These are phyloP conservation scores for Tetrao urogallus DNA, from an alignment of 2,113 vertebrate genomes.

Conservation along the genomic window DNA sequence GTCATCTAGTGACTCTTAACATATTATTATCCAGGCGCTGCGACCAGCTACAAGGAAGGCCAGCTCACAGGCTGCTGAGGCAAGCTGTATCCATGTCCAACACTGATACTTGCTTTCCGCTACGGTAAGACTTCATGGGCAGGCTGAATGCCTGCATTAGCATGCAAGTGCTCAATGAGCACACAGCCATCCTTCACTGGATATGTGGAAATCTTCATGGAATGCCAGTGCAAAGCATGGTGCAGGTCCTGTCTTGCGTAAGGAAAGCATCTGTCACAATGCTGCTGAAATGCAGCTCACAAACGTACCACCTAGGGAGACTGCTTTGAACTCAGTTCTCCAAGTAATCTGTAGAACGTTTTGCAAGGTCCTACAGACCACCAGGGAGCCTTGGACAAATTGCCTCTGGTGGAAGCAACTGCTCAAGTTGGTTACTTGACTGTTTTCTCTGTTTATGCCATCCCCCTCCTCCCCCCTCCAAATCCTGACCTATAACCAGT, in stretches of 20 bases:
- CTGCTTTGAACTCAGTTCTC: constrained; percentile 21
- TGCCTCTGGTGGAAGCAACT: neutral
- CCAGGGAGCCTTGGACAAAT: neutral
- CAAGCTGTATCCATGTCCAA: neutral
- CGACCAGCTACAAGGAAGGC: neutral
- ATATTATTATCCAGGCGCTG: neutral
- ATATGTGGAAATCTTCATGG: neutral
- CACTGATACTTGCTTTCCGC: neutral
- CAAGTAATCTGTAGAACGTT: neutral
- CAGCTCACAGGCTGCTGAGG: neutral
- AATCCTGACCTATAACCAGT: neutral
- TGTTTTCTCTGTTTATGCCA: neutral
- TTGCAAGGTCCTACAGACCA: constrained; percentile 2
- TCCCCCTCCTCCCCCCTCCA: too few species aligned
- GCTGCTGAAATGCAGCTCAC: constrained; percentile 6
- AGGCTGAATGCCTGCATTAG: neutral
- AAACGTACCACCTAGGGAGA: neutral
- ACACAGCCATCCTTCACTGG: fast-evolving
- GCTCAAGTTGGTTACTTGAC: fast-evolving
- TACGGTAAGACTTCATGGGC: neutral
- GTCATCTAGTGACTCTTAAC: constrained; percentile 20
- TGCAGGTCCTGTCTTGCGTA: constrained; percentile 9
- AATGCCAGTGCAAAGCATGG: neutral
- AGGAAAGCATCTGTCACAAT: constrained; percentile 3
- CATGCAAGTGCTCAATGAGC: neutral